Evolutionary conservation across 2,797 vertebrate species (phyloP).

Genomic region (Knipowitschia caucasica): DNA sequence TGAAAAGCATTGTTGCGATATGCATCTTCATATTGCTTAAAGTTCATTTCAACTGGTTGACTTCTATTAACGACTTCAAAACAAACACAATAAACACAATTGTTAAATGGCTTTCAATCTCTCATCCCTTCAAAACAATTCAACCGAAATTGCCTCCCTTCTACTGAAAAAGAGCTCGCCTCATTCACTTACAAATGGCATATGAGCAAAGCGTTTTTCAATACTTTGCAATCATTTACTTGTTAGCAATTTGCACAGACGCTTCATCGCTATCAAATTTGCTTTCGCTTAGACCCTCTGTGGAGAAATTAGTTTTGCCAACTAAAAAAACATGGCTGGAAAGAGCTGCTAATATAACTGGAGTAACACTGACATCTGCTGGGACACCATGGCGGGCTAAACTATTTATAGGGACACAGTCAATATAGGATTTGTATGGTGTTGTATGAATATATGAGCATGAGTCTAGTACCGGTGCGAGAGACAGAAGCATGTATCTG

Average conservation of each 20-base stretch:
- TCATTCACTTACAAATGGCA: slow-evolving; percentile 35
- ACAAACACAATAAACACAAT: slow-evolving; percentile 23
- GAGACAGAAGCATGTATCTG: background rate
- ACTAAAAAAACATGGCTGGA: slow-evolving; percentile 5
- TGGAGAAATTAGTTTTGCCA: slow-evolving; percentile 3
- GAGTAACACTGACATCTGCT: slow-evolving; percentile 83
- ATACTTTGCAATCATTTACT: slow-evolving; percentile 9
- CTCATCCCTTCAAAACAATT: slow-evolving; percentile 48
- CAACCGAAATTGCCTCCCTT: slow-evolving; percentile 60
- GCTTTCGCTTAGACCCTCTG: background rate
- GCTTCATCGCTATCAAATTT: slow-evolving; percentile 1
- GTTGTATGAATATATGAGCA: no score
- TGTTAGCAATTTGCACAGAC: slow-evolving; percentile 15
- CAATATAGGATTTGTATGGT: background rate
- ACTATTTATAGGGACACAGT: slow-evolving; percentile 10
- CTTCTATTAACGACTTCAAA: slow-evolving; percentile 23
- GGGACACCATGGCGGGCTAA: slow-evolving; percentile 51
- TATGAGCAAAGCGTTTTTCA: background rate
- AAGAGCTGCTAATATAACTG: slow-evolving; percentile 48
- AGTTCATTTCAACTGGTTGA: background rate
- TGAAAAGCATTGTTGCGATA: no score
- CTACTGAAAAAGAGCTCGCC: no score
- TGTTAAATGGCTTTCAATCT: slow-evolving; percentile 47
- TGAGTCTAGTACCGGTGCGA: no score
- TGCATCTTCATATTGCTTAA: no score